These are phyloP conservation scores for Callyntrura guangdongensis DNA, from an alignment of 2,888 invertebrate genomes.

Conservation along the genomic window DNA sequence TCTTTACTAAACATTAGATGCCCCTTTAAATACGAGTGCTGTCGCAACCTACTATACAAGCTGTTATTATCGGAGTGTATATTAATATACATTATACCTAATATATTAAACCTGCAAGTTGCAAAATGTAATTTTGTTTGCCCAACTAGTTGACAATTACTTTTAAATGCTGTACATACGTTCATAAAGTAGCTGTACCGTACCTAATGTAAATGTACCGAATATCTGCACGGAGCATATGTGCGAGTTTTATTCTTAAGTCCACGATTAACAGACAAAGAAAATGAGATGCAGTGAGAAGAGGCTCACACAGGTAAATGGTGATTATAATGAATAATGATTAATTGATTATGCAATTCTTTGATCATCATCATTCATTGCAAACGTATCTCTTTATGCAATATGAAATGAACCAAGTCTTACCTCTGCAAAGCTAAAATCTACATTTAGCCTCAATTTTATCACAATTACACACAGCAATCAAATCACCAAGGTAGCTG, in stretches of 20 bases:
- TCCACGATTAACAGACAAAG: background rate
- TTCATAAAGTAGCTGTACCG: background rate
- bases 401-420: background rate
- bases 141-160: conserved; percentile 52
- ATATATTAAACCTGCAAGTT: background rate
- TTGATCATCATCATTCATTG: conserved; percentile 33
- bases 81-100: background rate
- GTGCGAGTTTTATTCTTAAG: no score
- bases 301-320: background rate
- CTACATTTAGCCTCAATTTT: background rate
- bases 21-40: no score
- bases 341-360: conserved; percentile 54
- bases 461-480: no score
- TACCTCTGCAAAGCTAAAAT: background rate
- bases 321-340: conserved; percentile 3
- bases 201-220: background rate
- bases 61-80: conserved; percentile 3
- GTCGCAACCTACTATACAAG: background rate
- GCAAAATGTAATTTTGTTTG: conserved; percentile 58
- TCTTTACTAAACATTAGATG: no score
- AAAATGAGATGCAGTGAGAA: background rate
- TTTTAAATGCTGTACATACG: background rate
- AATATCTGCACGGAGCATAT: background rate
- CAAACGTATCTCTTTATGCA: conserved; percentile 1
- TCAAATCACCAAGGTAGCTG: no score